A percentile compares a stretch with the other conserved stretches of the same genome.
Conservation (phyloP, 2,888 invertebrate species). For the Endotricha flammealis region DNA sequence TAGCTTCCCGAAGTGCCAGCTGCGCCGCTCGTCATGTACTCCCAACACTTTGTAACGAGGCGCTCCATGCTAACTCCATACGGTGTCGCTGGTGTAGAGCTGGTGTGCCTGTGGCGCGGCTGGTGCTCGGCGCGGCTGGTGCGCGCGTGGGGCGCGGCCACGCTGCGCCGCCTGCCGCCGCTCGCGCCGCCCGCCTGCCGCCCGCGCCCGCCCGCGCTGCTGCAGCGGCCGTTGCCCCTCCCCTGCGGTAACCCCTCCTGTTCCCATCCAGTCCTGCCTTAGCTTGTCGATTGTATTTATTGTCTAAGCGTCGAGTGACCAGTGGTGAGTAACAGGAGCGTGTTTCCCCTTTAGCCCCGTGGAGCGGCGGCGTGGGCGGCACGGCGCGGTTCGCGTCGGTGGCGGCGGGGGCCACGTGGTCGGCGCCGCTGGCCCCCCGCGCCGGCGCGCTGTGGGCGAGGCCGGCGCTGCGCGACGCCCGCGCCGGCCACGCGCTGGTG, state of each 20-base stretch:
- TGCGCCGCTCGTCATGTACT: not conserved
- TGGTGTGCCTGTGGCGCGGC: not conserved
- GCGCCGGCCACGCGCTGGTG: conserved; percentile 39
- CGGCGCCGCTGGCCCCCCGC: conserved; percentile 87
- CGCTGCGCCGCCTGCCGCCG: conserved; percentile 26
- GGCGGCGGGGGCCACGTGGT: conserved; percentile 78
- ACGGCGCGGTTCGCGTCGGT: conserved; percentile 46
- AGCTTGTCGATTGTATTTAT: not conserved
- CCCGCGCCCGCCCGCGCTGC: conserved; percentile 11
- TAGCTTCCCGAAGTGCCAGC: not conserved
- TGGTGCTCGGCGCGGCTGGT: conserved; percentile 17
- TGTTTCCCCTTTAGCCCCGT: conserved; percentile 33
- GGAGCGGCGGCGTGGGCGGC: conserved; percentile 33
- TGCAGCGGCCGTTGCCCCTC: conserved; percentile 36
- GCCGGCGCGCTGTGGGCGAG: conserved; percentile 86
- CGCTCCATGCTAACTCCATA: not conserved
- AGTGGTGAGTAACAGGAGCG: too few relatives aligned
- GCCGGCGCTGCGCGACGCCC: conserved; percentile 76
- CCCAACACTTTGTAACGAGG: too few relatives aligned
- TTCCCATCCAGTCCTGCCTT: conserved; percentile 1
- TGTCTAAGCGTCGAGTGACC: too few relatives aligned
- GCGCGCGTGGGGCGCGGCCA: conserved; percentile 24
- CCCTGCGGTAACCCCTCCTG: conserved; percentile 33
- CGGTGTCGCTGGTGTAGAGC: not conserved
- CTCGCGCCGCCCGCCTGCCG: conserved; percentile 20